Conservation (phyloP, 1,140 invertebrate genomes). For the Campoletis sonorensis region DNA sequence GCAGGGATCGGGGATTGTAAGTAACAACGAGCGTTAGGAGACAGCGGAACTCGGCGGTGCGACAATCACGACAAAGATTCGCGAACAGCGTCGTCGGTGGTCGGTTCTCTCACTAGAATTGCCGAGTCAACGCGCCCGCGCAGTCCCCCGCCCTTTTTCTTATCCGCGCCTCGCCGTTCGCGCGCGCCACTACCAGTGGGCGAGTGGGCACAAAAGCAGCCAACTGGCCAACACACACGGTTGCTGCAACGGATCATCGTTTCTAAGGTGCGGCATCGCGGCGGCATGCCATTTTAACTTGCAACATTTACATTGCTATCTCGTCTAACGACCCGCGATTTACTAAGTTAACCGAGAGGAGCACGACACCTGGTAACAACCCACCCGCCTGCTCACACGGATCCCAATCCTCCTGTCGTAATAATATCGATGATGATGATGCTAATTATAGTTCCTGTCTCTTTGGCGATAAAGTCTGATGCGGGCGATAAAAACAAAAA, state of each 20-base stretch:
- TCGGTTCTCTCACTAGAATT: no score
- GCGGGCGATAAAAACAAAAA: constrained; percentile 56
- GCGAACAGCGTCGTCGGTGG: constrained; percentile 12
- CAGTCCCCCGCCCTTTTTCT: neutral
- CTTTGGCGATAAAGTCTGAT: neutral
- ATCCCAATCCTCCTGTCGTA: constrained; percentile 18
- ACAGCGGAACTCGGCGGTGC: neutral
- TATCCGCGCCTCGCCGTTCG: neutral
- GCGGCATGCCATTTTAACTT: constrained; percentile 28
- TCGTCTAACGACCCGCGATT: constrained; percentile 35
- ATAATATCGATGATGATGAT: constrained; percentile 34
- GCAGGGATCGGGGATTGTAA: neutral
- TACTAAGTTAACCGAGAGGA: neutral
- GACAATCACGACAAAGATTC: constrained; percentile 12
- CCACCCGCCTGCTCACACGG: neutral
- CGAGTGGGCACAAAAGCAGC: no score
- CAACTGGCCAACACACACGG: neutral
- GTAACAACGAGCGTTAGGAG: constrained; percentile 8
- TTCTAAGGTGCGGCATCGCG: constrained; percentile 39
- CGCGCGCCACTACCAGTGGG: neutral
- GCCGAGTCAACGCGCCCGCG: constrained; percentile 16
- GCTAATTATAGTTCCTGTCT: constrained; percentile 26
- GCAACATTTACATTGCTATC: constrained; percentile 35
- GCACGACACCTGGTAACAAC: no score
- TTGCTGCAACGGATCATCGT: constrained; percentile 44